These are phyloP conservation scores for Lepeophtheirus salmonis DNA, from an alignment of 1,140 invertebrate species.

Conservation along the genomic window DNA sequence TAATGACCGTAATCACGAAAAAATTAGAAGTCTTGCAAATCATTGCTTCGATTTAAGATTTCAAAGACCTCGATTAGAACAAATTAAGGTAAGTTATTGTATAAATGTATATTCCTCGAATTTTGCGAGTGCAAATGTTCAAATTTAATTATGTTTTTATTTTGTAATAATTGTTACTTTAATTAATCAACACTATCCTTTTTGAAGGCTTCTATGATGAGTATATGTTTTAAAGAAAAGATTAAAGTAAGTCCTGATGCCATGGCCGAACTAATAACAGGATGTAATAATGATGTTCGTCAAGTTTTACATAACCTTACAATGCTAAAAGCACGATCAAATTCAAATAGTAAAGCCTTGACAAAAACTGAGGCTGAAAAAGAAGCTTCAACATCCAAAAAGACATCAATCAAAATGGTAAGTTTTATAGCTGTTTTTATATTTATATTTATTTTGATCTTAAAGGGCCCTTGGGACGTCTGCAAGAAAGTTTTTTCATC, in stretches of 20 bases:
- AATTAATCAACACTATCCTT: no score
- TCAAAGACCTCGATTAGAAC: constrained; percentile 52
- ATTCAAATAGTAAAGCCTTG: constrained; percentile 28
- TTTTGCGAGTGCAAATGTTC: no score
- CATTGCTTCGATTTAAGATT: constrained; percentile 82
- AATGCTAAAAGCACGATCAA: constrained; percentile 39
- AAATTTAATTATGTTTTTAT: no score
- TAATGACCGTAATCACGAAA: constrained; percentile 82
- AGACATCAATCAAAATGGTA: constrained; percentile 53
- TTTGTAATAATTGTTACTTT: no score
- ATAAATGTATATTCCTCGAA: no score
- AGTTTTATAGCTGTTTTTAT: background rate
- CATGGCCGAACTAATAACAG: constrained; percentile 60
- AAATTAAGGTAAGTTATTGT: constrained; percentile 51
- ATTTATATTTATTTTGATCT: background rate
- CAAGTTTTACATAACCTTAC: constrained; percentile 39
- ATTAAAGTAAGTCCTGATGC: constrained; percentile 55
- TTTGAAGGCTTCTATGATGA: constrained; percentile 57
- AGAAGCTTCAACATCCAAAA: constrained; percentile 36
- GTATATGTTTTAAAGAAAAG: constrained; percentile 75
- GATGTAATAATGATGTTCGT: constrained; percentile 44
- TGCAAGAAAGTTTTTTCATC: constrained; percentile 66
- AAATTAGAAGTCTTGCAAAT: constrained; percentile 79
- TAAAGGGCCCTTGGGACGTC: constrained; percentile 72
- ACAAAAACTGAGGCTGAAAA: constrained; percentile 32